phyloP scores from a whole-genome alignment of 23 tunicate genomes.

The Aplidium turbinatum region DNA sequence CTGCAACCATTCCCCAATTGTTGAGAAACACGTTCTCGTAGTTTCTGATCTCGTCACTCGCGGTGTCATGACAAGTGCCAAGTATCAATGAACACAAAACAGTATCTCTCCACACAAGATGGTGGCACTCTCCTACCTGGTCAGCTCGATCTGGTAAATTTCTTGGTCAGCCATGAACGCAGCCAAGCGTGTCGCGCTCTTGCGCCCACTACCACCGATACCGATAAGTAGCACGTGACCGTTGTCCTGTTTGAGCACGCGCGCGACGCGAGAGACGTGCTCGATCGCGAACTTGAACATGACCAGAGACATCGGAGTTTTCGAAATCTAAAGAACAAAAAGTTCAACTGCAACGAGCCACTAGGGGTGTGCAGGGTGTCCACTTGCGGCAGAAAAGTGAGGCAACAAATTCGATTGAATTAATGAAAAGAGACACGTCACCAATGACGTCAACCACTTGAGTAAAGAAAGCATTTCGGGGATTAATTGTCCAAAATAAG shows the following conservation, averaged over 20 bases:
- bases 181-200: conserved; percentile 81
- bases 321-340: conserved; percentile 63
- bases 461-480: too few species aligned
- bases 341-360: not conserved
- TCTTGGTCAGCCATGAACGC: conserved; percentile 95
- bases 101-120: too few species aligned
- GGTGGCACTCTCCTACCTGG: conserved; percentile 71
- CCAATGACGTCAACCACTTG: too few species aligned
- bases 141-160: conserved; percentile 85
- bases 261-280: conserved; percentile 91
- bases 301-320: conserved; percentile 95
- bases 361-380: not conserved
- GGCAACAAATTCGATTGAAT: too few species aligned
- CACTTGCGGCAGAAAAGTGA: too few species aligned
- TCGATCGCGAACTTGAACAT: conserved; percentile 99
- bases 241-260: conserved; percentile 90
- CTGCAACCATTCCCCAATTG: too few species aligned
- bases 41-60: too few species aligned
- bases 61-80: too few species aligned
- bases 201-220: conserved; percentile 96
- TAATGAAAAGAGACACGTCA: too few species aligned
- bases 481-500: too few species aligned
- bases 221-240: conserved; percentile 95
- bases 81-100: too few species aligned
- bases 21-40: too few species aligned